phyloP scores from a whole-genome alignment of 2,797 vertebrate species.

The Phalloptychus januarius region DNA sequence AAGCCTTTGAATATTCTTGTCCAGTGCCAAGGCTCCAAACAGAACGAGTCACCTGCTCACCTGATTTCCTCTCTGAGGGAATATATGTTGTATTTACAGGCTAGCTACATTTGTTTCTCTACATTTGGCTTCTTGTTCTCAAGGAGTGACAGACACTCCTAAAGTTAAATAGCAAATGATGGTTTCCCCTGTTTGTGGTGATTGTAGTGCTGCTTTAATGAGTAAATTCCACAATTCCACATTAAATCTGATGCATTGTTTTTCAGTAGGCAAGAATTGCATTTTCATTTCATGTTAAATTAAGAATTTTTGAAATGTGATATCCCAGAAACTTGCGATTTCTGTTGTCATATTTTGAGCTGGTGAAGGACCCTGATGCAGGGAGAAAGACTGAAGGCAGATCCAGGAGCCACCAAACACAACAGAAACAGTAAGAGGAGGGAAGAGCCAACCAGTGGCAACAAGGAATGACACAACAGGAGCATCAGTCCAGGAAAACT shows the following conservation, averaged over 20 bases:
- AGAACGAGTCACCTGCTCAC: not conserved
- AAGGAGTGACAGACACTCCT: not conserved
- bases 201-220: no score
- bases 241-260: no score
- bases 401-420: not conserved
- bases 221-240: no score
- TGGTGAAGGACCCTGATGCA: not conserved
- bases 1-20: constrained; percentile 20
- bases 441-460: not conserved
- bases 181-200: no score
- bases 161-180: constrained; percentile 1
- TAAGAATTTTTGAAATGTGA: not conserved
- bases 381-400: not conserved
- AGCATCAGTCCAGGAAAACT: not conserved
- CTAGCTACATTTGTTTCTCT: not conserved
- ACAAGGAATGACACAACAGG: not conserved
- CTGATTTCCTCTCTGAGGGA: not conserved
- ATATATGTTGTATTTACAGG: not conserved
- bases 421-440: not conserved
- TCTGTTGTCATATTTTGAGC: not conserved
- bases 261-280: no score
- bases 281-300: not conserved
- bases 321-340: not conserved
- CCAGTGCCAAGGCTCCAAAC: not conserved
- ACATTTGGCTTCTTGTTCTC: not conserved